Conservation (phyloP, 2,797 vertebrate species). For the Crypturellus tataupa region DNA sequence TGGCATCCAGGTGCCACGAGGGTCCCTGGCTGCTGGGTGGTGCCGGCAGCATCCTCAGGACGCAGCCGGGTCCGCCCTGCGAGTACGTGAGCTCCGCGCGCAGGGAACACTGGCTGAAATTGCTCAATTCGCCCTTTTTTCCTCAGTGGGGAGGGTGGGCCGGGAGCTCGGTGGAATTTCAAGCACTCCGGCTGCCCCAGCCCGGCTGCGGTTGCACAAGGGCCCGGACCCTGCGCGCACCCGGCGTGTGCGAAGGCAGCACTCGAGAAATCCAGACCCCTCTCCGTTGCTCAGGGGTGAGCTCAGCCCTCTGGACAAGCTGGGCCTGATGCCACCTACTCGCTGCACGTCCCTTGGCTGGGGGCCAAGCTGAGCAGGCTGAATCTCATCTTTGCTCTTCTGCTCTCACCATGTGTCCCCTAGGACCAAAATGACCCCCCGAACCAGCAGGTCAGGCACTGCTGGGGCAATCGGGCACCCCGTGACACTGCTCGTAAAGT, state of each 20-base stretch:
- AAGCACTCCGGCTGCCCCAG: slow-evolving; percentile 35
- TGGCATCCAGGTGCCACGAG: background rate
- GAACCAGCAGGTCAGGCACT: background rate
- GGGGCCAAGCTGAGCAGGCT: background rate
- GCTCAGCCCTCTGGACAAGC: slow-evolving; percentile 42
- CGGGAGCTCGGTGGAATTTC: slow-evolving; percentile 19
- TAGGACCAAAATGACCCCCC: slow-evolving; percentile 5
- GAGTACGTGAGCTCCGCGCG: background rate
- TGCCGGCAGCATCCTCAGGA: background rate
- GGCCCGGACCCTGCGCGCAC: background rate
- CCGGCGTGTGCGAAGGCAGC: background rate
- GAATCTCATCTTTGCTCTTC: background rate
- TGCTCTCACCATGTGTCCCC: background rate
- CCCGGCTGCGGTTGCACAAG: slow-evolving; percentile 44
- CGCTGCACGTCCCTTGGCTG: slow-evolving; percentile 58
- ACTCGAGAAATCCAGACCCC: background rate
- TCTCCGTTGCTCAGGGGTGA: background rate
- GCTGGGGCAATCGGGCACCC: fast-evolving
- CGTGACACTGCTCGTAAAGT: fast-evolving
- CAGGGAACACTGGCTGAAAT: background rate
- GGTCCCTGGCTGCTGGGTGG: background rate
- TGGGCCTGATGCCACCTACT: slow-evolving; percentile 19
- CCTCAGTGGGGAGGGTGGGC: background rate
- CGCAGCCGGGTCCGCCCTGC: background rate
- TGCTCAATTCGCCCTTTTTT: slow-evolving; percentile 49